Percentiles rank a stretch among this genome's conserved stretches.
Conservation (phyloP, 2,797 vertebrate species). For the Gallinago solitaria region DNA sequence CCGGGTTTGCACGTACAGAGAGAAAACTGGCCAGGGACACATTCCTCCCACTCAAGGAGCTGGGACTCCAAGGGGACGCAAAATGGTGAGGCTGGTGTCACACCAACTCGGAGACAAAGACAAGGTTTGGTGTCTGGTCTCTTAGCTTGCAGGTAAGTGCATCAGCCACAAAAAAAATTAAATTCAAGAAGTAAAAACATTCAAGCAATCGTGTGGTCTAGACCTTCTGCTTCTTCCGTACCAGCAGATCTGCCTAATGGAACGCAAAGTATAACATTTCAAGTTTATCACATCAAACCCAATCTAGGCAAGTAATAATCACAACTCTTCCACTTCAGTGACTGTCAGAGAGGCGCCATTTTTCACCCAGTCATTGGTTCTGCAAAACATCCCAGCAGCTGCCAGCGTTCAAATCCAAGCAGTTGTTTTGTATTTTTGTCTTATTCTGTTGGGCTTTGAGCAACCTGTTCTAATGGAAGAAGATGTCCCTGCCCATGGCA, state of each 20-base stretch:
- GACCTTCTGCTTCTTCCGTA: not conserved
- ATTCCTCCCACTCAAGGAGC: rapidly evolving
- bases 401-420: not conserved
- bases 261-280: not conserved
- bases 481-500: not conserved
- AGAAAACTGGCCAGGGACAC: rapidly evolving
- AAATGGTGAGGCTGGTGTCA: rapidly evolving
- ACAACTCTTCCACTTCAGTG: not conserved
- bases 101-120: rapidly evolving
- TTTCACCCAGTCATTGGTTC: not conserved
- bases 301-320: rapidly evolving
- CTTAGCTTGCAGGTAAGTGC: not conserved
- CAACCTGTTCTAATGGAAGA: not conserved
- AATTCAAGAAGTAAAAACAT: not conserved
- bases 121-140: not conserved
- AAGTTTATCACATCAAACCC: rapidly evolving
- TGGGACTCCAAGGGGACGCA: rapidly evolving
- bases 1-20: rapidly evolving
- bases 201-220: not conserved
- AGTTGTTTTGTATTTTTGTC: not conserved
- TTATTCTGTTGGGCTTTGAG: not conserved
- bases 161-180: not conserved
- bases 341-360: not conserved
- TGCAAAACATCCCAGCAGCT: not conserved
- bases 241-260: not conserved